Evolutionary conservation across 2,888 invertebrate species (phyloP), one percentile per base, ranked within the genome.

Genomic region (Taphrorychus bicolor): DNA sequence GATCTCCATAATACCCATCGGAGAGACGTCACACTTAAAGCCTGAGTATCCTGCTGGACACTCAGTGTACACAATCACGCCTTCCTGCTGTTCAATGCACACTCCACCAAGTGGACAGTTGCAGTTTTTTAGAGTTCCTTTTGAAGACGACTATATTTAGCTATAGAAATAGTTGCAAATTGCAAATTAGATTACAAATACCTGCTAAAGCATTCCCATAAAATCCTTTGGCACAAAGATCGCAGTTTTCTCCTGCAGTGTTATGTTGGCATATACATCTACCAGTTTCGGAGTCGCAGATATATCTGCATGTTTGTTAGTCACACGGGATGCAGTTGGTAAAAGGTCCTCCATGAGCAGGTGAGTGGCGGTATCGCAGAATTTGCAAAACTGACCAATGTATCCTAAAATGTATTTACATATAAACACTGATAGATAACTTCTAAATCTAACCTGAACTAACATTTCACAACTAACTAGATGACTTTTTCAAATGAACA

Each of bases 221-320:
- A 84, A 87, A 99, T 57, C 98, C 98, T 71, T 93, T 88, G 0
- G 93, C 93, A 80, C 99, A 99, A 2, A 92, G 86, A 79, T 98
- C 97, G 79, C 98, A 99, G 78, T 94, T 95, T 73, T 94, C 94
- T 1, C 98, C 98, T 0, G 92, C 91, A 0, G 98, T 99, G 80
- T 98, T 95, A 82, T 98, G 92, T 73, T 95, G 91, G 80, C 99
- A 99, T 77, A 97, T 97, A 83, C 99, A 99, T 71, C 93, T 90
- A 86, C 94, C 97, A 42, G 95, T 94, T 78, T 97, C 95, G 0
- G 95, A 91, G 75, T 99, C 98, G 82, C 99, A 99, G 75, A 94
- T 93, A n/a, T n/a, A 67, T 95, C 93, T 0, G 98, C 96, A 80
- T 99, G 99, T 0, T 93, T 92, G 78, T 99, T 95, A 99, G 78